phyloP scores from a whole-genome alignment of 2,888 invertebrate genomes.

The Arctia plantaginis region DNA sequence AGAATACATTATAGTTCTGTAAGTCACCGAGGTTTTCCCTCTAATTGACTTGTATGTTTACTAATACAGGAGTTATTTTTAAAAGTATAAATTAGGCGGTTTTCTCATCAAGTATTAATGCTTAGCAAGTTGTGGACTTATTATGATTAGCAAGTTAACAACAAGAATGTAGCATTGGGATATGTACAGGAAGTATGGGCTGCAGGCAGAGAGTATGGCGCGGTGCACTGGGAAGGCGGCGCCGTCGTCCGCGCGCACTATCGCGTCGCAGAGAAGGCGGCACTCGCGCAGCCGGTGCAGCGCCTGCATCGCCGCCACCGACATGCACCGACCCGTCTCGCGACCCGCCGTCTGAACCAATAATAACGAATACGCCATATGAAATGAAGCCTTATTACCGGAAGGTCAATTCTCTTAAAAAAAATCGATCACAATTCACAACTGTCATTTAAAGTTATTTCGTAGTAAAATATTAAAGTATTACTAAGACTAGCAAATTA shows the following conservation, averaged over 20 bases:
- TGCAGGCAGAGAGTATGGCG: constrained; percentile 94
- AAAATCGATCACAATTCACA: too few species aligned
- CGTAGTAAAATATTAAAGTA: too few species aligned
- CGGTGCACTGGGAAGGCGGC: constrained; percentile 94
- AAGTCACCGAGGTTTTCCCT: not conserved
- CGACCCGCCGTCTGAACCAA: constrained; percentile 84
- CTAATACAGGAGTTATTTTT: not conserved
- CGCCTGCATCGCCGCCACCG: constrained; percentile 93
- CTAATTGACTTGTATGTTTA: not conserved
- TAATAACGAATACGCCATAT: constrained; percentile 50
- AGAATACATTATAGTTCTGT: not conserved
- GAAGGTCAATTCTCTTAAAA: too few species aligned
- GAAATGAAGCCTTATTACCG: not conserved
- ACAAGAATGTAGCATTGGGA: not conserved
- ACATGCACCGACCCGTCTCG: constrained; percentile 90
- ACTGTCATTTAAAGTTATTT: too few species aligned
- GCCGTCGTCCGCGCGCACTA: constrained; percentile 93
- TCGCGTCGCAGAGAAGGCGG: constrained; percentile 95
- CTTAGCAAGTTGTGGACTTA: not conserved
- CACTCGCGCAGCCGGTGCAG: constrained; percentile 93
- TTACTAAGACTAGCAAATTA: too few species aligned
- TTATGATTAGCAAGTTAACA: not conserved
- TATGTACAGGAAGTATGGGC: constrained; percentile 94
- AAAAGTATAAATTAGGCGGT: not conserved
- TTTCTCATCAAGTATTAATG: not conserved